Evolutionary conservation across 2,113 vertebrate genomes (phyloP).

Genomic region (Numenius arquata): DNA sequence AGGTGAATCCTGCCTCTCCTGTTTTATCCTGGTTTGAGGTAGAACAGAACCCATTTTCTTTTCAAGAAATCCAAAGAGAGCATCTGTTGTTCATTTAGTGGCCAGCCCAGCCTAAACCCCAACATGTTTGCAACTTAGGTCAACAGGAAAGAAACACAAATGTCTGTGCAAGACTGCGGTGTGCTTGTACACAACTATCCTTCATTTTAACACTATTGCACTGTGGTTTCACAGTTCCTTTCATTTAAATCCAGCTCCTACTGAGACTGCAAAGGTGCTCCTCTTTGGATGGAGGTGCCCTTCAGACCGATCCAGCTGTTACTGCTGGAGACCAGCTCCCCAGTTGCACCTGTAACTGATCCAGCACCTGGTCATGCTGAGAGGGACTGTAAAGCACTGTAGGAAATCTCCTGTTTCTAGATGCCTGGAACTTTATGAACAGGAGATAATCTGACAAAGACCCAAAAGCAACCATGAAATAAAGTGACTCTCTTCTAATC

Average conservation of each 20-base stretch:
- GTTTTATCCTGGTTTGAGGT: background rate
- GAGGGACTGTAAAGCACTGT: background rate
- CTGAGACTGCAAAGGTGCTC: background rate
- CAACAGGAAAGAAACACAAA: background rate
- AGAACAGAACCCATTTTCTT: background rate
- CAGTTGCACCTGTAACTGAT: background rate
- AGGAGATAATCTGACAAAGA: background rate
- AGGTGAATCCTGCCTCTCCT: background rate
- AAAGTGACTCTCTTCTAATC: background rate
- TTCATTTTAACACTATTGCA: background rate
- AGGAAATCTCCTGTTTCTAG: background rate
- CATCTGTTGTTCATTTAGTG: background rate
- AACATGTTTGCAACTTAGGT: background rate
- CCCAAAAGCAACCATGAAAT: background rate
- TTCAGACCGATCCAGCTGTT: background rate
- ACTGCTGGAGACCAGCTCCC: background rate
- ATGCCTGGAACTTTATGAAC: background rate
- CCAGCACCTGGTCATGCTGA: accelerated
- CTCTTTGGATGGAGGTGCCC: background rate
- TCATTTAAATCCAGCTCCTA: background rate
- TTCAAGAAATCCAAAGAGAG: background rate
- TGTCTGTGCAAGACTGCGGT: background rate
- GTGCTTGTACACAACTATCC: background rate
- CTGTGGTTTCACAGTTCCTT: background rate
- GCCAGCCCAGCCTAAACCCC: background rate